Conservation (phyloP, 2,113 vertebrate genomes). For the Indicator indicator region DNA sequence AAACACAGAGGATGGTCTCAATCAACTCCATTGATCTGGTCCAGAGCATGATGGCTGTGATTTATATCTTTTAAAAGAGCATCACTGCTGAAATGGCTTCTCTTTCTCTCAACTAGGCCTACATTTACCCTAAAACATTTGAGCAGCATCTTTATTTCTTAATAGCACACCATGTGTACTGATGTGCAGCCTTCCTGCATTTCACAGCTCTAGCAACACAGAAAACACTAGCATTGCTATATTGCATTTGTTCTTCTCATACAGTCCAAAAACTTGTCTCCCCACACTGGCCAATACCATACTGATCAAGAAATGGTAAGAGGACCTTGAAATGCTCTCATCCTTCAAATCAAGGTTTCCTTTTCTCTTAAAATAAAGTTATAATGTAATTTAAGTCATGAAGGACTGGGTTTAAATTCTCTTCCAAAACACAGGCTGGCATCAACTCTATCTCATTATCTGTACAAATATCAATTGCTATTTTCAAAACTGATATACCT, state of each 20-base stretch:
- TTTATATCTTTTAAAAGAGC: neutral
- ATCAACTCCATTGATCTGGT: neutral
- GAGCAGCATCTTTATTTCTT: neutral
- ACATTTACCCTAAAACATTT: neutral
- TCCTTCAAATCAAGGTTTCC: neutral
- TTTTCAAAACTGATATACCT: neutral
- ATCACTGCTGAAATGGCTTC: neutral
- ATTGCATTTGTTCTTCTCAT: neutral
- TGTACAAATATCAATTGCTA: neutral
- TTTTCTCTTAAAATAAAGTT: neutral
- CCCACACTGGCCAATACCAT: neutral
- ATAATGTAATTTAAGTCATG: neutral
- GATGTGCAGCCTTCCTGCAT: neutral
- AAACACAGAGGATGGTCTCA: neutral
- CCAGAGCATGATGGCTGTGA: rapidly evolving
- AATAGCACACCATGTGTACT: neutral
- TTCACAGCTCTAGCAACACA: neutral
- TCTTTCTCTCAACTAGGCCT: neutral
- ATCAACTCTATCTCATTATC: neutral
- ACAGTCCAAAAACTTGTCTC: neutral
- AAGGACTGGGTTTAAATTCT: neutral
- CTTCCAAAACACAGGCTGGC: neutral
- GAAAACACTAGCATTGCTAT: neutral
- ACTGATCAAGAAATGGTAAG: neutral
- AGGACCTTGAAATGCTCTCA: neutral